Base-by-base conservation (phyloP, 2,113 vertebrate genomes). In the Arizona elegans region DNA sequence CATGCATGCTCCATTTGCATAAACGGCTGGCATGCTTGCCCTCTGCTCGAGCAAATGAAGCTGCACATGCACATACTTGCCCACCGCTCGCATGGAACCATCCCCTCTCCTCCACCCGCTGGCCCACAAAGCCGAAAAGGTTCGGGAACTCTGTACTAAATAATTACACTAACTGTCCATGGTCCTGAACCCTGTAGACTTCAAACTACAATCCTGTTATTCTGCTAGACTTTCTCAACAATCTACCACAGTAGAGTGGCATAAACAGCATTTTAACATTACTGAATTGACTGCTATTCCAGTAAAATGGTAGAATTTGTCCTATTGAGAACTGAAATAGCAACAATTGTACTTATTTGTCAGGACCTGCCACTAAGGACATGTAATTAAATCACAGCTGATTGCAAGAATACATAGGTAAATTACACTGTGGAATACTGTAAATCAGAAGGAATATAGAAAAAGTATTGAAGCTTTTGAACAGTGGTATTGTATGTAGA, bases 31-130 rank as follows among this genome's bases (percentile, higher is more conserved):
- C 29, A 70, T 0, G 13, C 12, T 33, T 33, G 65, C 65, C 65
- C 59, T 26, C 59, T 26, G 13, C 12, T 70, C 5, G 12, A 33
- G 5, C 26, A n/a, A n/a, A 70, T 70, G 29, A 29, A 70, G 65
- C 65, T 70, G 2, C 65, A 1, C 29, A 15, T n/a, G 29, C n/a
- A n/a, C 0, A 1, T 29, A 17, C 13, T 33, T 70, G 29, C 13
- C 29, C 5, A 5, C 65, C 5, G 2, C 65, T 70, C 4, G 5
- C 29, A n/a, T 3, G 5, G n/a, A 70, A 70, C 65, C 29, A 70
- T n/a, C 5, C 29, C 12, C 2, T 15, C 65, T 5, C 5, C 13
- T 1, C 26, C 4, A 1, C 24, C 24, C 0, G 5, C 5, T 0
- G 1, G 65, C n/a, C 65, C 29, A 7, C 29, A 70, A 70, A 70